A percentile compares a stretch with the other conserved stretches of the same genome.
Conservation (phyloP, 2,113 vertebrate genomes). For the Elephantulus edwardii region DNA sequence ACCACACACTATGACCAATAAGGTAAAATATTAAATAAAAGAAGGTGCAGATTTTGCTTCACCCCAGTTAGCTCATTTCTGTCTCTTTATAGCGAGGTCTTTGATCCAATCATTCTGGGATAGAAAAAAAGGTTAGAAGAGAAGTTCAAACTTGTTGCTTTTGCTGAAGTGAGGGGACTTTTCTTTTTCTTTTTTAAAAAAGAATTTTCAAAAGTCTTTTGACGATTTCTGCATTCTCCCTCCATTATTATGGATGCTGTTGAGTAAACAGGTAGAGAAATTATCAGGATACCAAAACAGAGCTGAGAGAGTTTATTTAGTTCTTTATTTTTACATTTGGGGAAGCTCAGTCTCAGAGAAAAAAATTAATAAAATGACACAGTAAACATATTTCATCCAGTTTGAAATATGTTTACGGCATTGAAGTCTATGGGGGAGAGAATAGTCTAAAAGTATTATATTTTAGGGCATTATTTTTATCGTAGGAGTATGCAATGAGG, state of each 20-base stretch:
- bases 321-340: neutral
- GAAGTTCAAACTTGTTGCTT: neutral
- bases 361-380: neutral
- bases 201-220: neutral
- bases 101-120: neutral
- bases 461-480: too few relatives aligned
- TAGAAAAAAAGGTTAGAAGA: neutral
- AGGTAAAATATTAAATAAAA: neutral
- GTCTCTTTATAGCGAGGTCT: neutral
- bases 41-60: neutral
- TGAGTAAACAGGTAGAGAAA: rapidly evolving
- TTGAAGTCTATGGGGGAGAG: too few relatives aligned
- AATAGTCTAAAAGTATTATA: too few relatives aligned
- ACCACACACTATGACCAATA: too few relatives aligned
- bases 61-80: neutral
- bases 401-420: too few relatives aligned
- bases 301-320: neutral
- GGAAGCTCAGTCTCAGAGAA: neutral
- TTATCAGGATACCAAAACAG: neutral
- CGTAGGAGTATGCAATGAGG: too few relatives aligned
- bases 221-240: neutral
- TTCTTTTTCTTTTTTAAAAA: neutral
- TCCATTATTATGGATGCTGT: neutral
- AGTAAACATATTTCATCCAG: too few relatives aligned
- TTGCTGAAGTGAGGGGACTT: neutral